A percentile compares a stretch with the other conserved stretches of the same genome.
phyloP scores from a whole-genome alignment of 1,140 invertebrate species.

The Dufourea novaeangliae region DNA sequence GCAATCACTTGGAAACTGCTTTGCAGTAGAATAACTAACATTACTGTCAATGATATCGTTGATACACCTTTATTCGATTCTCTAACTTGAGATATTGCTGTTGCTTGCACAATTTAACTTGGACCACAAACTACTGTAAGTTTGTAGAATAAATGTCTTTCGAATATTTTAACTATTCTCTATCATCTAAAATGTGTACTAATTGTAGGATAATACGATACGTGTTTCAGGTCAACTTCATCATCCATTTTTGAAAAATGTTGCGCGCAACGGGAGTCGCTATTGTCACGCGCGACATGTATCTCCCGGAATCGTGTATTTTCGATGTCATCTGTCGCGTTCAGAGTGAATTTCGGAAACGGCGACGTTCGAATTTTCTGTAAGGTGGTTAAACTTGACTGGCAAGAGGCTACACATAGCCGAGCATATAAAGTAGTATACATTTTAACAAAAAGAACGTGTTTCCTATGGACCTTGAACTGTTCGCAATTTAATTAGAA shows the following conservation, averaged over 20 bases:
- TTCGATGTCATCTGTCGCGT: background rate
- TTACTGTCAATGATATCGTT: background rate
- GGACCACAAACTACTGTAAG: no score
- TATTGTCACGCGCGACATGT: background rate
- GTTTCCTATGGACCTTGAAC: background rate
- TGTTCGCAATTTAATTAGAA: background rate
- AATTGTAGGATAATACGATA: background rate
- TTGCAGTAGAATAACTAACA: background rate
- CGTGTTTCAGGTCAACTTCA: slow-evolving; percentile 1
- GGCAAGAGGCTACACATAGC: background rate
- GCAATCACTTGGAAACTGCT: background rate
- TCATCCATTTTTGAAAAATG: background rate
- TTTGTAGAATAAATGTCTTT: no score
- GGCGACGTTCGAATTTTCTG: background rate
- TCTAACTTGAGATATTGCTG: no score
- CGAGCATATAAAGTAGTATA: no score
- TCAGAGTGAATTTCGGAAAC: background rate
- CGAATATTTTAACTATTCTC: no score
- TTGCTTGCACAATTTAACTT: no score
- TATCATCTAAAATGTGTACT: background rate
- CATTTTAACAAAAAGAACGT: background rate
- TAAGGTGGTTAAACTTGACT: background rate
- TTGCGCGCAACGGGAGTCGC: background rate
- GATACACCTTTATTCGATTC: no score
- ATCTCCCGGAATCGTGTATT: background rate